These are phyloP conservation scores for Epinotia ramella DNA, from an alignment of 2,888 invertebrate species.

Conservation along the genomic window DNA sequence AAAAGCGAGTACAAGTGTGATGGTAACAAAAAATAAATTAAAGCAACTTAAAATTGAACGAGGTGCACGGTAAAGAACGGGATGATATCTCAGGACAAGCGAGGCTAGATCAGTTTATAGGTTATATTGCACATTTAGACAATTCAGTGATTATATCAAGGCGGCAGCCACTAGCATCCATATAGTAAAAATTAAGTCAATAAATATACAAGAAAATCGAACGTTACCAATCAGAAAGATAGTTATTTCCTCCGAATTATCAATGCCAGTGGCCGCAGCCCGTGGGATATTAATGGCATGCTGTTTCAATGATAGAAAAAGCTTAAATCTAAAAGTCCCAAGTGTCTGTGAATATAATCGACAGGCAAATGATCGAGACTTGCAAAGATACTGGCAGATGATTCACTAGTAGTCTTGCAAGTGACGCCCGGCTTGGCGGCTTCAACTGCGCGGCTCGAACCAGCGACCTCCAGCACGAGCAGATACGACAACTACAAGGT, in stretches of 20 bases:
- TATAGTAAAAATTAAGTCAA: constrained; percentile 12
- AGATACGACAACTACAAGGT: background rate
- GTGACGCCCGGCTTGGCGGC: constrained; percentile 71
- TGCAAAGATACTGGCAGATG: constrained; percentile 78
- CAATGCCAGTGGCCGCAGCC: constrained; percentile 63
- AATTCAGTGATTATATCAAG: constrained; percentile 73
- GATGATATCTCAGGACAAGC: constrained; percentile 84
- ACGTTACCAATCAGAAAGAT: background rate
- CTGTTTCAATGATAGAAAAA: constrained; percentile 78
- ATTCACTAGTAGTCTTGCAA: constrained; percentile 76
- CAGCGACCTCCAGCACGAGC: constrained; percentile 49
- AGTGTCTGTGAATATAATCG: constrained; percentile 77
- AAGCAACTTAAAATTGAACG: constrained; percentile 85
- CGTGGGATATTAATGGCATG: constrained; percentile 80
- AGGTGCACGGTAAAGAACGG: constrained; percentile 84
- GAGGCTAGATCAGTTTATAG: constrained; percentile 81
- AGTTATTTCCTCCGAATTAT: background rate
- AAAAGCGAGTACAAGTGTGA: constrained; percentile 81
- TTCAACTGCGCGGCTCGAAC: constrained; percentile 60
- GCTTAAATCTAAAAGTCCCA: constrained; percentile 82
- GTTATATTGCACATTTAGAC: constrained; percentile 83
- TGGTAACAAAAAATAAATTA: constrained; percentile 77
- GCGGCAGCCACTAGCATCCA: constrained; percentile 63
- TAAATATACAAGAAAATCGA: background rate
- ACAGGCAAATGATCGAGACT: constrained; percentile 80